phyloP scores from a whole-genome alignment of 2,888 invertebrate species.

The Proisotoma minuta region DNA sequence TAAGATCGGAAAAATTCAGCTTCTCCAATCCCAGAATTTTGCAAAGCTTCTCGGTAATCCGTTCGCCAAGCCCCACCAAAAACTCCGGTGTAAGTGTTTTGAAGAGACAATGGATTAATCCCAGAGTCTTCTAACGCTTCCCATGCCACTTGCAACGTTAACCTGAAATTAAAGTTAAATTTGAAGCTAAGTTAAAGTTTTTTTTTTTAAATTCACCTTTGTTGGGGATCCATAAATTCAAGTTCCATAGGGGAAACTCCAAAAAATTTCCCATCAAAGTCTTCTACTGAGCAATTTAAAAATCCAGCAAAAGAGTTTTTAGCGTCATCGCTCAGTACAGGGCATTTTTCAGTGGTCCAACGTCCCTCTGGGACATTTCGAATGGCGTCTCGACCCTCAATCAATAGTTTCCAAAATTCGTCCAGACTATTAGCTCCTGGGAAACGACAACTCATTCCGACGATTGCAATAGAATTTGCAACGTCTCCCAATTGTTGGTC shows the following conservation, averaged over 20 bases:
- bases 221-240: constrained; percentile 13
- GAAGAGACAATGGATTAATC: background rate
- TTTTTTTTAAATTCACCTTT: too few relatives aligned
- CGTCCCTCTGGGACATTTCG: constrained; percentile 10
- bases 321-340: constrained; percentile 1
- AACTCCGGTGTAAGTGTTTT: constrained; percentile 8
- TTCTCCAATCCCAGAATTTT: constrained; percentile 5
- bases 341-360: constrained; percentile 19
- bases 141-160: constrained; percentile 14
- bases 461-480: constrained; percentile 24
- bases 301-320: constrained; percentile 21
- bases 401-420: constrained; percentile 30
- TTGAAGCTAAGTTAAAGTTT: too few relatives aligned
- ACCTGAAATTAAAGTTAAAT: too few relatives aligned
- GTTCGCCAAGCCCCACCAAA: constrained; percentile 11
- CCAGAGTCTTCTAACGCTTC: constrained; percentile 12
- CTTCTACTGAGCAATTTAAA: constrained; percentile 14
- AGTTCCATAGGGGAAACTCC: constrained; percentile 27
- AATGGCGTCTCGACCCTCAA: constrained; percentile 23
- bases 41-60: constrained; percentile 7
- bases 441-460: constrained; percentile 33
- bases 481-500: background rate
- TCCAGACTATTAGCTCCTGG: constrained; percentile 24
- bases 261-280: constrained; percentile 26
- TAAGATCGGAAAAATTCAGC: constrained; percentile 17